Percentiles rank a stretch among this genome's conserved stretches.
These are phyloP conservation scores for Drosophila dunni DNA, from an alignment of 1,140 invertebrate genomes.

Conservation along the genomic window DNA sequence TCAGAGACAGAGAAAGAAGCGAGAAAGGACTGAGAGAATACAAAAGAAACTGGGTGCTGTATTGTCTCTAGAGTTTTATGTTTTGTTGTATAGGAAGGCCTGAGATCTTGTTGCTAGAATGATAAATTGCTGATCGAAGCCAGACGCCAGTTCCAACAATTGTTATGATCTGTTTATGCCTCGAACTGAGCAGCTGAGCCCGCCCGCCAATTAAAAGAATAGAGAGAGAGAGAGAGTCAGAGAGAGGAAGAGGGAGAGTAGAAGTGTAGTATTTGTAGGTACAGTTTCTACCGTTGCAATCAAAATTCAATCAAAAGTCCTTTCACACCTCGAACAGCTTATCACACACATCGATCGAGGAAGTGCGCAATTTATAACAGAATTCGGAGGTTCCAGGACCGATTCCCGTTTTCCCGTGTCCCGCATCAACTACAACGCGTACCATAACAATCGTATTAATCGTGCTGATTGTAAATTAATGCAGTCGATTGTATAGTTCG, in stretches of 20 bases:
- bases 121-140: constrained; percentile 68
- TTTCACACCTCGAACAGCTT: constrained; percentile 58
- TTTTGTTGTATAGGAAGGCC: neutral
- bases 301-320: constrained; percentile 49
- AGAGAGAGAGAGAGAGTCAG: neutral
- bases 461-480: constrained; percentile 70
- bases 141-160: constrained; percentile 52
- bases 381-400: constrained; percentile 29
- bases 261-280: constrained; percentile 3
- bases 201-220: constrained; percentile 52
- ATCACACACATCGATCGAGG: constrained; percentile 46
- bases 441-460: constrained; percentile 69
- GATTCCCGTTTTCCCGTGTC: constrained; percentile 35
- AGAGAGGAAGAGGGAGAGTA: neutral
- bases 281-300: constrained; percentile 47
- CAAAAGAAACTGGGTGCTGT: constrained; percentile 54
- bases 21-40: constrained; percentile 32
- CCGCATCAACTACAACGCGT: constrained; percentile 48
- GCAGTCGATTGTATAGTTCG: constrained; percentile 62
- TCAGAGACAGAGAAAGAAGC: constrained; percentile 11
- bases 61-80: constrained; percentile 21
- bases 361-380: constrained; percentile 47
- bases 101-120: constrained; percentile 62
- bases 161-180: constrained; percentile 75
- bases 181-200: constrained; percentile 59